These are phyloP conservation scores for Neoseiulus cucumeris DNA, from an alignment of 1,140 invertebrate genomes.

Conservation along the genomic window DNA sequence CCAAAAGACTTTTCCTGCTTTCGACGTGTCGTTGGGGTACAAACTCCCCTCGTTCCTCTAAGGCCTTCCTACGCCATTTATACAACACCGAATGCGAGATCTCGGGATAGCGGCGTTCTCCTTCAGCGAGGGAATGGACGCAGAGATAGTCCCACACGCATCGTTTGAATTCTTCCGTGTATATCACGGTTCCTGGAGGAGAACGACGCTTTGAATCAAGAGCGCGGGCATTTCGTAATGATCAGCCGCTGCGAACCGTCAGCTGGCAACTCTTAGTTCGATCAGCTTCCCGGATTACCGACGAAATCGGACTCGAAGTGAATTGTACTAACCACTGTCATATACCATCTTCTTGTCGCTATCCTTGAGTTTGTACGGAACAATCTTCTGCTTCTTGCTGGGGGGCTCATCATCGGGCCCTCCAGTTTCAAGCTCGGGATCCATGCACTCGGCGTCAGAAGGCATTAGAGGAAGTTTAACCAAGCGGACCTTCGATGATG, in stretches of 20 bases:
- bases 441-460: not conserved
- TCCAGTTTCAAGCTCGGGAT: not conserved
- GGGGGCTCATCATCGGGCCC: conserved; percentile 9
- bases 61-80: not conserved
- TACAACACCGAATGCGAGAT: not conserved
- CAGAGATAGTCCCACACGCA: not conserved
- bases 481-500: not conserved
- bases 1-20: not conserved
- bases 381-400: not conserved
- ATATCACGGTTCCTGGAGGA: not conserved
- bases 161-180: not conserved
- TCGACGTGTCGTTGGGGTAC: not conserved
- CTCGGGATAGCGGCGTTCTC: not conserved
- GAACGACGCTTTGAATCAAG: no score
- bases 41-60: not conserved
- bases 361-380: conserved; percentile 4
- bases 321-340: not conserved
- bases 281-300: no score
- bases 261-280: no score
- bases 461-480: conserved; percentile 2
- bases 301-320: no score
- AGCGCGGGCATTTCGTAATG: no score
- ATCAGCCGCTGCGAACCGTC: no score
- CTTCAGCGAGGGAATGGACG: not conserved
- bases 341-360: conserved; percentile 7